Conservation (phyloP, 2,888 invertebrate species). For the Drosophila suboccidentalis region DNA sequence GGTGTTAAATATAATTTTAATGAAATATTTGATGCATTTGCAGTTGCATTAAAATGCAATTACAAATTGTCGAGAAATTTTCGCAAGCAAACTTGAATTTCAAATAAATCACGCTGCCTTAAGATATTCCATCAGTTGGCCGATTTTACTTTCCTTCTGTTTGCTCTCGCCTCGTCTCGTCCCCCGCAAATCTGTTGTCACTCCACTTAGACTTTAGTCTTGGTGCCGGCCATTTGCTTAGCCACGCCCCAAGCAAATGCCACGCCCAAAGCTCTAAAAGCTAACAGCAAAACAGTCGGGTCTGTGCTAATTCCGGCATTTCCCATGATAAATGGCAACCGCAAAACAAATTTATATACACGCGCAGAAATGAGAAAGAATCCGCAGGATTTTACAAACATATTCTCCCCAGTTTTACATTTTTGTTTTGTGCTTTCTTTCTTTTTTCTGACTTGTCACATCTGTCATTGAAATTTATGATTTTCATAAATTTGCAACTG, state of each 20-base stretch:
- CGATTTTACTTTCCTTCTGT: slow-evolving; percentile 11
- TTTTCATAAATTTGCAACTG: slow-evolving; percentile 58
- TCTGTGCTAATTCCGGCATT: slow-evolving; percentile 59
- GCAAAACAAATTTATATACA: slow-evolving; percentile 55
- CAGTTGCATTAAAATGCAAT: slow-evolving; percentile 69
- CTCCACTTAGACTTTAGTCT: slow-evolving; percentile 46
- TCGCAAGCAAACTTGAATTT: slow-evolving; percentile 10
- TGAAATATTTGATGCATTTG: slow-evolving; percentile 56
- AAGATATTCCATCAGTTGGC: slow-evolving; percentile 32
- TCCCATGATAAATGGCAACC: slow-evolving; percentile 70
- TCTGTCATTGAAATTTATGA: slow-evolving; percentile 60
- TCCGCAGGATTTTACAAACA: slow-evolving; percentile 19
- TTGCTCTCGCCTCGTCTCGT: slow-evolving; percentile 1
- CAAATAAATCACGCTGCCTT: slow-evolving; percentile 45
- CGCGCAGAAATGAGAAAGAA: slow-evolving; percentile 31
- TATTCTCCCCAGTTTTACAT: not conserved
- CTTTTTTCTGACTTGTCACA: slow-evolving; percentile 19
- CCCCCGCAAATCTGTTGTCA: slow-evolving; percentile 44
- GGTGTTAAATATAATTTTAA: slow-evolving; percentile 46
- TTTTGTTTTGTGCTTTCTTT: not conserved
- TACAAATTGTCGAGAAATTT: slow-evolving; percentile 36
- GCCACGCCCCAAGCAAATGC: slow-evolving; percentile 48
- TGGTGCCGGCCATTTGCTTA: slow-evolving; percentile 52
- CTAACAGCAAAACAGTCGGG: slow-evolving; percentile 29
- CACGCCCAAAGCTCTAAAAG: slow-evolving; percentile 47